Base-by-base conservation (phyloP, 2,797 vertebrate genomes). In the Helostoma temminkii region DNA sequence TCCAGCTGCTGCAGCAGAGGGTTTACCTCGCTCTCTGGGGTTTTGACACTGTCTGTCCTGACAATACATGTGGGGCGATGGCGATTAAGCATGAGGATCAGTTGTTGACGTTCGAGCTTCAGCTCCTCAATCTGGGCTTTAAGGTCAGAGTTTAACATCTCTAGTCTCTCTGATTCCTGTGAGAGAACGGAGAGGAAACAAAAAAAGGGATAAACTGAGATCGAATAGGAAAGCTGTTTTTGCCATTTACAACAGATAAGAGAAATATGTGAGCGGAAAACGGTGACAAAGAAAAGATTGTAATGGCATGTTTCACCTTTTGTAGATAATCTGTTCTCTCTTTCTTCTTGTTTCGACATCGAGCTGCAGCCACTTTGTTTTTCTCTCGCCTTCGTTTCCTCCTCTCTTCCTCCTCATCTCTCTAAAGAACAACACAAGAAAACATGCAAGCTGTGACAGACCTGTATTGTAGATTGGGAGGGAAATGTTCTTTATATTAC, bases 311-410 rank as follows among this genome's bases (percentile, higher is more conserved):
- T 82, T 93, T 88, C 82, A 97, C 97, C 95, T 95, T 93, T 88
- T 99, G 97, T 84, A 99, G 92, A 90, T 98, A 98, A 81, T 99
- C 97, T 0, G 97, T 99, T 63, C 97, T 94, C 78, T 99, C 97
- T 81, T 98, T 98, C 93, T 98, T 99, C 93, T 99, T 99, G 93
- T 99, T 98, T 85, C 97, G 96, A 95, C 97, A 99, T 69, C 97
- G 94, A 0, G 97, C 97, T 4, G 97, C 97, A 3, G 97, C 97
- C 16, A 99, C 96, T 92, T 99, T 99, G 94, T 99, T 99, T 92
- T 98, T 99, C 92, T 99, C 97, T 68, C 97, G 92, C 78, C 97
- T 93, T 74, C 97, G 94, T 96, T 96, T 97, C 93, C 97, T 95
- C 65, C 97, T 92, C 47, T 98, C 96, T 45, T 96, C 96, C 80